Conservation (phyloP, 2,888 invertebrate genomes). For the Metalampra italica region DNA sequence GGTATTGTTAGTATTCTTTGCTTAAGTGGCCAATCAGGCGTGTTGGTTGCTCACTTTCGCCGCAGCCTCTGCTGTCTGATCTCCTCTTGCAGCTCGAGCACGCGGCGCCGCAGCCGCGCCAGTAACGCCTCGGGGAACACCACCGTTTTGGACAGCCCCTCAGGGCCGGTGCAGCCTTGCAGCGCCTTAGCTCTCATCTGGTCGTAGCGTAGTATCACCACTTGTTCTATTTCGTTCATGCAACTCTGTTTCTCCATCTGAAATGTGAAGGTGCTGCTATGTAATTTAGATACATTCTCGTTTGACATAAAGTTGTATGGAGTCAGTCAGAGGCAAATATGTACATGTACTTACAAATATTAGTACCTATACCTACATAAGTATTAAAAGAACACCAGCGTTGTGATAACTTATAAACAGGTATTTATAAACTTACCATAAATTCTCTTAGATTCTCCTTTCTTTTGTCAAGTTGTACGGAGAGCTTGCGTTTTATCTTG, state of each 20-base stretch:
- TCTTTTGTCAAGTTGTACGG: constrained; percentile 72
- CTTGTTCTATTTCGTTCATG: constrained; percentile 86
- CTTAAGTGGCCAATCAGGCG: no score
- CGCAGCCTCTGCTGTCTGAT: constrained; percentile 79
- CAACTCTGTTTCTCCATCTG: constrained; percentile 86
- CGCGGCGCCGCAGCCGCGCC: constrained; percentile 78
- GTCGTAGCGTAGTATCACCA: constrained; percentile 82
- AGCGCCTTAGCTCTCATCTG: constrained; percentile 79
- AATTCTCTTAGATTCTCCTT: constrained; percentile 81
- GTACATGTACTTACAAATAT: no score
- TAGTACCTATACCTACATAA: no score
- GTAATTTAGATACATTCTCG: no score
- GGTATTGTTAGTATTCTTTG: no score
- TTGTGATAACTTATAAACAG: background rate
- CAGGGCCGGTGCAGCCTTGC: constrained; percentile 56
- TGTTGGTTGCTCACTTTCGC: constrained; percentile 70
- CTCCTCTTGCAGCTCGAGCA: constrained; percentile 82
- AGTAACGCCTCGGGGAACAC: constrained; percentile 82
- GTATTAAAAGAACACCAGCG: no score
- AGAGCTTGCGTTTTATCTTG: constrained; percentile 77
- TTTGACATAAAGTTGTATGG: no score
- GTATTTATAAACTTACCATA: constrained; percentile 66
- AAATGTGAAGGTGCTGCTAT: background rate
- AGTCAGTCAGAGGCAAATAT: no score
- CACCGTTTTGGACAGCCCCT: constrained; percentile 68